Base-by-base conservation (phyloP, 2,113 vertebrate species). In the Phodopus roborovskii region DNA sequence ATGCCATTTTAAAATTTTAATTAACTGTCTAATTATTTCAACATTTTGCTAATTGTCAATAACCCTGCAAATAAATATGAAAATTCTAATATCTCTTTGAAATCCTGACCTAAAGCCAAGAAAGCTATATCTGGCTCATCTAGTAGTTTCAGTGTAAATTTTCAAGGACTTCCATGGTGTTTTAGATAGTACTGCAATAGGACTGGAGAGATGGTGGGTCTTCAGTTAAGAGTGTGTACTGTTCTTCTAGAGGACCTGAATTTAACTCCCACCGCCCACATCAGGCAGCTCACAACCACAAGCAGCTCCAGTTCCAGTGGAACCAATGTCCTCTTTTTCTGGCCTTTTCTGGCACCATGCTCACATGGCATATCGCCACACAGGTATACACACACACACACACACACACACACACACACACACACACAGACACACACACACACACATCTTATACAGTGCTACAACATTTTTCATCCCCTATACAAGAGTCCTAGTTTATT, bases 371-470 rank as follows among this genome's bases (percentile, higher is more conserved):
- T 42, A 42, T 56, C 36, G 16, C n/a, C 33, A 81, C 13, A 60
- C 0, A 22, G n/a, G 36, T 2, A 17, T 3, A 28, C 56, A 42
- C 6, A 24, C 22, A 36, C 56, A n/a, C 50, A 7, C 9, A 1
- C 50, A n/a, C 78, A 81, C 48, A n/a, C 39, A 75, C 24, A 45
- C 39, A 45, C 15, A 77, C 45, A 36, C 45, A 73, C 71, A 42
- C 71, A 73, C 71, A 78, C 48, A 36, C 45, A 79, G 4, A 11
- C 45, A 53, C 3, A 36, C 7, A 19, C 71, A 42, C 71, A 73
- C 48, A 56, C 2, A 22, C 3, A 7, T 6, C 36, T 62, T 62
- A 62, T 17, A 62, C 8, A 83, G 81, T 30, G n/a, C 24, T 83
- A 30, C 15, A 39, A 83, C 6, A 42, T 83, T 93, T 48, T n/a